Base-by-base conservation (phyloP, 1,140 invertebrate species). In the Drosophila yakuba region DNA sequence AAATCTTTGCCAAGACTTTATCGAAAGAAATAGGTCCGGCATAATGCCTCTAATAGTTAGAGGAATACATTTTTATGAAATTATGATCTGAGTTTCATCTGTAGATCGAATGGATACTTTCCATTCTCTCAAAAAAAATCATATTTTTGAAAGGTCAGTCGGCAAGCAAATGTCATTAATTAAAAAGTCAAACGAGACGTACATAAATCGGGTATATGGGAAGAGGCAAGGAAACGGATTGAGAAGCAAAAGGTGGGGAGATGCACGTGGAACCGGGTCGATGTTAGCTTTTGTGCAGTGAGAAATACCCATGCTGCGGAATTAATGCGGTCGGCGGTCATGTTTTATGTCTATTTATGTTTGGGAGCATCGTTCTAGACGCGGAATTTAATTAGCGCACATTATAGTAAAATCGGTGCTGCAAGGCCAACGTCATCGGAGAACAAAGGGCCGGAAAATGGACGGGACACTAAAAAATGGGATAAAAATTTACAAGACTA, bases 401-500 rank as follows among this genome's bases (percentile, higher is more conserved):
- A 75, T 69, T 66, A 66, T 25, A 38, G 45, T 25, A 36, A 23
- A 39, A 50, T 73, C 68, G 64, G 48, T 48, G 52, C 48, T 44
- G 63, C 86, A 90, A 90, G 86, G 86, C 86, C 90, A 90, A 90
- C 86, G 86, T 90, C 86, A 90, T 57, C 8, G 8, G 10, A 20
- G 55, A 28, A 43, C 8, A 11, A 14, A 8, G 25, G 7, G 5
- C 20, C 44, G 8, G 36, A 43, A 43, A 32, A 51, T 44, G 73
- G 47, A 56, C 43, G 80, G 11, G 25, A 8, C 50, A 52, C 7
- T 35, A 51, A n/a, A 43, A 17, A 17, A 35, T 35, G 23, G 20
- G n/a, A 32, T 39, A 11, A n/a, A n/a, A 17, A 17, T 17, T 17
- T 17, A 17, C 17, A 17, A 17, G 17, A 17, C 17, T 1, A 17